phyloP scores from a whole-genome alignment of 2,888 invertebrate species.

The Graphium colonna region DNA sequence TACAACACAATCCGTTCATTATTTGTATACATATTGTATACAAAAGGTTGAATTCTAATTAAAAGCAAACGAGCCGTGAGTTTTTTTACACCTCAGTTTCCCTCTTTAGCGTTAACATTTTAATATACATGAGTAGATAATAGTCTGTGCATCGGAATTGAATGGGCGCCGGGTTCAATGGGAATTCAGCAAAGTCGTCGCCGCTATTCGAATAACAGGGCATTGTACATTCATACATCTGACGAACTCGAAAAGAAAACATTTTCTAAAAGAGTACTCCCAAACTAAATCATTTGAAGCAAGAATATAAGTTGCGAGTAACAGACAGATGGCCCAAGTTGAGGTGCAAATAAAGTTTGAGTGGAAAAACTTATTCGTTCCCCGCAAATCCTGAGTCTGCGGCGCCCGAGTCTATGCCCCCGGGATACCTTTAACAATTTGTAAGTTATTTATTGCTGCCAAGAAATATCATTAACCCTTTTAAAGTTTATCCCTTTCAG shows the following conservation, averaged over 20 bases:
- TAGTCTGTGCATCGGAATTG: slow-evolving; percentile 11
- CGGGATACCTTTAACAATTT: slow-evolving; percentile 73
- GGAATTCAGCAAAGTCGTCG: slow-evolving; percentile 28
- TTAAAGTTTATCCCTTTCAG: slow-evolving; percentile 57
- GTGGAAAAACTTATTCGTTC: slow-evolving; percentile 73
- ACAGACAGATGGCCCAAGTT: slow-evolving; percentile 48
- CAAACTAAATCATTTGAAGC: slow-evolving; percentile 75
- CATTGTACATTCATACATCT: slow-evolving; percentile 66
- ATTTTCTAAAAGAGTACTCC: slow-evolving; percentile 67
- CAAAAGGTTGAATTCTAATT: no score
- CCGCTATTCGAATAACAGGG: slow-evolving; percentile 34
- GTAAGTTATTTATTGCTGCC: slow-evolving; percentile 74
- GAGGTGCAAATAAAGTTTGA: slow-evolving; percentile 78
- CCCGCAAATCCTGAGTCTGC: slow-evolving; percentile 56
- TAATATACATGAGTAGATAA: slow-evolving; percentile 8
- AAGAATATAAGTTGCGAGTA: slow-evolving; percentile 69
- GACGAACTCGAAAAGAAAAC: slow-evolving; percentile 65
- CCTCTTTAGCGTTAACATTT: not conserved
- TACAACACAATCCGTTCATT: no score
- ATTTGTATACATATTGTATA: no score
- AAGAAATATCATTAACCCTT: slow-evolving; percentile 75
- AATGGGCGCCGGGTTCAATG: slow-evolving; percentile 12
- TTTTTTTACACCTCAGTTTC: not conserved
- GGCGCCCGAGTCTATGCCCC: slow-evolving; percentile 56
- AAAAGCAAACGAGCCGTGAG: no score